Percentiles rank a stretch among this genome's conserved stretches.
phyloP scores from a whole-genome alignment of 2,888 invertebrate species.

The Chrysomela aeneicollis region DNA sequence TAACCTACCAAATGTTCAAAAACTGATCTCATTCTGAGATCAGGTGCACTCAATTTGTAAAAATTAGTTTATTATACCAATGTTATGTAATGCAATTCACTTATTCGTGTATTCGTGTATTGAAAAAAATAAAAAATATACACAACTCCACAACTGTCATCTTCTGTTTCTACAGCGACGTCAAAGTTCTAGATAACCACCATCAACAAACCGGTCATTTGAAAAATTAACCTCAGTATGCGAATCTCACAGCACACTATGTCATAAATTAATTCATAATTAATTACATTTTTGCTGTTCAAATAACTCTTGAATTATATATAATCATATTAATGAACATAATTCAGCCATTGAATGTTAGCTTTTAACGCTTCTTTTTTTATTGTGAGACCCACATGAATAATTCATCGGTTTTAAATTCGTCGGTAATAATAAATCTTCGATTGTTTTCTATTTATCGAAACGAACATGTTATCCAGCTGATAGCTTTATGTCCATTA shows the following conservation, averaged over 20 bases:
- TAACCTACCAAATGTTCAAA: too few relatives aligned
- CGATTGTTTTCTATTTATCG: constrained; percentile 4
- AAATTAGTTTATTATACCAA: too few relatives aligned
- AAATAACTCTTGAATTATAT: background rate
- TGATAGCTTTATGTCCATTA: constrained; percentile 5
- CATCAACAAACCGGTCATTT: background rate
- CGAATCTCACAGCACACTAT: background rate
- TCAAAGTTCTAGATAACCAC: too few relatives aligned
- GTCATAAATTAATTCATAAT: background rate
- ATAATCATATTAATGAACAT: constrained; percentile 36
- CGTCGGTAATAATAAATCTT: constrained; percentile 18
- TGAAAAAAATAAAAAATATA: constrained; percentile 4
- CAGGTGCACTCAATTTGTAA: too few relatives aligned
- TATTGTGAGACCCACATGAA: constrained; percentile 29
- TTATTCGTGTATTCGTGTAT: too few relatives aligned
- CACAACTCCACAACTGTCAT: too few relatives aligned
- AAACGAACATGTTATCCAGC: constrained; percentile 2
- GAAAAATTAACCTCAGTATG: too few relatives aligned
- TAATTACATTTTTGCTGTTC: background rate
- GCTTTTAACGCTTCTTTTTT: constrained; percentile 37
- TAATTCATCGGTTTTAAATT: constrained; percentile 37
- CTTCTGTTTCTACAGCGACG: too few relatives aligned
- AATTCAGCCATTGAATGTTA: constrained; percentile 37
- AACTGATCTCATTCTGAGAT: too few relatives aligned
- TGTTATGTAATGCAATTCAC: too few relatives aligned